Evolutionary conservation across 2,797 vertebrate species (phyloP).

Genomic region (Manis pentadactyla): DNA sequence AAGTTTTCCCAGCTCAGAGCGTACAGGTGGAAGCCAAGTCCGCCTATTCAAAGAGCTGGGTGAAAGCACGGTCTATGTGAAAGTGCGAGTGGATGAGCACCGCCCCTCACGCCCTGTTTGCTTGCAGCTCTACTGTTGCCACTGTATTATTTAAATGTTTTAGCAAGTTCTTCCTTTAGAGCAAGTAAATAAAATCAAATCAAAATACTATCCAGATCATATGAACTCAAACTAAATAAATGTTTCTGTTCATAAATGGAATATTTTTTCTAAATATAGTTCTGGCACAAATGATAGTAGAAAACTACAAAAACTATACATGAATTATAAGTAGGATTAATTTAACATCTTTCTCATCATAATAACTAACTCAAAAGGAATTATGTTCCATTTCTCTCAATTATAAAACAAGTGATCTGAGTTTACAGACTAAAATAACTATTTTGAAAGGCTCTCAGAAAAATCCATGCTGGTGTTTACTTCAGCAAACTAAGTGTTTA

Average conservation of each 20-base stretch:
- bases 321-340: neutral
- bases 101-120: neutral
- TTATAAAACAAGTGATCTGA: conserved; percentile 2
- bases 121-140: neutral
- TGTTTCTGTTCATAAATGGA: conserved; percentile 7
- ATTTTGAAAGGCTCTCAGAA: neutral
- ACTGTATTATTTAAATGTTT: neutral
- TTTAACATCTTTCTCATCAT: conserved; percentile 20
- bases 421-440: conserved; percentile 11
- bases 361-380: neutral
- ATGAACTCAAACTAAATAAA: neutral
- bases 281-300: neutral
- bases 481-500: conserved; percentile 31
- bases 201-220: neutral
- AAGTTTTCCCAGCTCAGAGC: neutral
- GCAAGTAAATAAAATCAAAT: neutral
- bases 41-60: neutral
- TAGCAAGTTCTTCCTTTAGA: neutral
- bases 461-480: neutral
- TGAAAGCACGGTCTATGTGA: neutral
- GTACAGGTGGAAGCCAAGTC: neutral
- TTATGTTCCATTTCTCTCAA: neutral
- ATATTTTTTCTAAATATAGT: neutral
- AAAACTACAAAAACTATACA: neutral
- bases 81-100: neutral